These are phyloP conservation scores for Spongia lamella DNA, from an alignment of 37 sponge, comb jelly and placozoan genomes.

Conservation along the genomic window DNA sequence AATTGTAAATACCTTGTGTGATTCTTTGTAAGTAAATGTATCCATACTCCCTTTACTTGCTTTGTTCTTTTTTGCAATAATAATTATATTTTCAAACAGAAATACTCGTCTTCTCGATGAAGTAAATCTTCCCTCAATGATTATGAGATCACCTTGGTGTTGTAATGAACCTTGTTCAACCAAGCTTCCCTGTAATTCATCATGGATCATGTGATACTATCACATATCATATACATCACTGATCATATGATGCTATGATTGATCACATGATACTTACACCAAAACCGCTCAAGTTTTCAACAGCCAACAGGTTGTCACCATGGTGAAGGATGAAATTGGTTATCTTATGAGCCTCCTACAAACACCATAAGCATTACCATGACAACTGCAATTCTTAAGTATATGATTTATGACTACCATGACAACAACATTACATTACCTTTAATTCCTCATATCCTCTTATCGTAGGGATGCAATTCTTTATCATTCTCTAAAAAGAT, in stretches of 20 bases:
- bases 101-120: slow-evolving; percentile 66
- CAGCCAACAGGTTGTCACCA: slow-evolving; percentile 88
- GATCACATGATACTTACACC: slow-evolving; percentile 28
- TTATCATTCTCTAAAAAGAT: background rate
- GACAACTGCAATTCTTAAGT: too few species aligned
- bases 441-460: background rate
- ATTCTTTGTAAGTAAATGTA: background rate
- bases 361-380: background rate
- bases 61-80: slow-evolving; percentile 64
- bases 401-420: background rate
- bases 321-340: slow-evolving; percentile 79
- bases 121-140: slow-evolving; percentile 30
- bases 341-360: slow-evolving; percentile 73
- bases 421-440: background rate
- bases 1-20: background rate
- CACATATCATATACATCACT: too few species aligned
- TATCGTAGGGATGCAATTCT: background rate
- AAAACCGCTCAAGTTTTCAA: slow-evolving; percentile 71
- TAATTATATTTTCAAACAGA: slow-evolving; percentile 74
- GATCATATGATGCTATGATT: too few species aligned
- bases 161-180: slow-evolving; percentile 51
- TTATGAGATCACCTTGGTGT: slow-evolving; percentile 65
- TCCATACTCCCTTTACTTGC: slow-evolving; percentile 18
- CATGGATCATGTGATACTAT: too few species aligned
- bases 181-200: slow-evolving; percentile 61